Evolutionary conservation across 2,797 vertebrate species (phyloP), one percentile per base, ranked within the genome.

Genomic region (Falco concolor): DNA sequence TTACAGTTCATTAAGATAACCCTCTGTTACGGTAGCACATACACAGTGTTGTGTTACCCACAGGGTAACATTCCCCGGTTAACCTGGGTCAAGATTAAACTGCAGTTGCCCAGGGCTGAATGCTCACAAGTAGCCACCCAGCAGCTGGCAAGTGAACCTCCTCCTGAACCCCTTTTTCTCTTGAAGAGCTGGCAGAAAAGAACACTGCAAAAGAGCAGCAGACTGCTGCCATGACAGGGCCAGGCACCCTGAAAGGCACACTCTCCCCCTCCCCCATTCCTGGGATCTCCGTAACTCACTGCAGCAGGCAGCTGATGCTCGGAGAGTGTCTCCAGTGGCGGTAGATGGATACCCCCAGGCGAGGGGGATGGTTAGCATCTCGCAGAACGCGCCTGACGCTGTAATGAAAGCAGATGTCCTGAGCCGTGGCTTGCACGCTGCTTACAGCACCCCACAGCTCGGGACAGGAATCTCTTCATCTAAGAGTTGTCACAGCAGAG

Each of bases 321-420:
- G 98, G 98, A 2, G 97, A 98, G 92, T 98, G 97, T 57, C 93
- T 97, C 98, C 98, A 98, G 93, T 84, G 92, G 59, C 70, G 95
- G 32, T 97, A 98, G 49, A 97, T 5, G 2, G 97, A 96, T 38
- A 98, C 65, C 89, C 19, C 93, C 85, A 98, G 84, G 7, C 87
- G 95, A 3, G 98, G 97, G 84, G 98, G 97, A 65, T 24, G 21
- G 57, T 92, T 88, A 47, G 97, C 98, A 19, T 96, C 82, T 49
- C 60, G 94, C 84, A 98, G 70, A 73, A 98, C 70, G 3, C 16
- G 92, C 72, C 92, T 92, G 19, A 93, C 85, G 0, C 98, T 98
- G 97, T 12, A 95, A 96, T 0, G 30, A 73, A 87, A 92, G 75
- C 32, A 23, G 5, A 24, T 12, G 18, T 27, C 38, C 7, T 5